Base-by-base conservation (phyloP, 2,888 invertebrate genomes). In the Crematogaster levior region DNA sequence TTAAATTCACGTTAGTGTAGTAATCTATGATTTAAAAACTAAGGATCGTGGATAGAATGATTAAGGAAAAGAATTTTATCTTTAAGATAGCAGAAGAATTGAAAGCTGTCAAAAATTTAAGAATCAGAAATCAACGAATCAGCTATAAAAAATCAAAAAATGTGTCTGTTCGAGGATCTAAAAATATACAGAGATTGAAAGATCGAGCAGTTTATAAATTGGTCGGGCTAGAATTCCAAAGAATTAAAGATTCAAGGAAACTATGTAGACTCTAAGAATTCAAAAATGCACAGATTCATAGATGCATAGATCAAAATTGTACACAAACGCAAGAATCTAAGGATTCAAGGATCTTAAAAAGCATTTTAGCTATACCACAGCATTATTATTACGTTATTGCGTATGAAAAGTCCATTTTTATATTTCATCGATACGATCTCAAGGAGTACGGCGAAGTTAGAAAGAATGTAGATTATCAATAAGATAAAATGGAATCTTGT, bases 331-430 rank as follows among this genome's bases (percentile, higher is more conserved):
- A 15, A 40, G 30, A 70, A 70, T 68, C 72, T 77, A 75, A 43
- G 56, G 77, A 70, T 77, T 77, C 72, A 68, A 77, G 77, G 77
- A 77, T 68, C 30, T 46, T 66, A 40, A 65, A 66, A 37, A n/a
- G n/a, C 53, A 56, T 77, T 68, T 77, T 70, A 77, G 51, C 21
- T 68, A 40, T n/a, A 77, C 15, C 43, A 77, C 40, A 77, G 56
- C 30, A 70, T 77, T 56, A 74, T 37, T 61, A 68, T 68, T 37
- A 63, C 48, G 63, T 74, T 74, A 40, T 51, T 75, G 65, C 65
- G 75, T 75, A 75, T 65, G 75, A 75, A 75, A 75, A 53, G 37
- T 65, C 37, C 27, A 51, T 65, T 75, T 75, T 65, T 75, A 27
- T 24, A 40, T 75, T n/a, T 37, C 27, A 24, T 34, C 18, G 12